Base-by-base conservation (phyloP, 2,113 vertebrate species). In the Mixornis gularis region DNA sequence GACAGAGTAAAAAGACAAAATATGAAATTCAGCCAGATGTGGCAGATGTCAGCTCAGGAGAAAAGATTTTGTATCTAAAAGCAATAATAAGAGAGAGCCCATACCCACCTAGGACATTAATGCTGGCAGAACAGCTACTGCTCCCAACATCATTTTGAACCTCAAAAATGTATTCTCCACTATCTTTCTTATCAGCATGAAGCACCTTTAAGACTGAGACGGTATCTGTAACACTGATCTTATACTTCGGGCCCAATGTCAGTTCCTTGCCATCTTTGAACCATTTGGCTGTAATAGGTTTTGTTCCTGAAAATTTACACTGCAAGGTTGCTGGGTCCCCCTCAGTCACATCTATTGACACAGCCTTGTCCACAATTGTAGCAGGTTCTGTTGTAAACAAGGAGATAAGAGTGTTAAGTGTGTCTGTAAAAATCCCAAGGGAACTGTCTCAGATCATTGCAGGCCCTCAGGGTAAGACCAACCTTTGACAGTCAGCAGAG, bases 261-360 rank as follows among this genome's bases (percentile, higher is more conserved):
- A 99, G 94, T 95, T 99, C 98, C 73, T 98, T 98, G 65, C 98
- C 98, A 53, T 97, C 98, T 97, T 98, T 99, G 63, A 98, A 97
- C 99, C 99, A 99, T 89, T 96, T 98, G 83, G 97, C 98, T 94
- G 97, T 98, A 76, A 99, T 98, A 18, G 98, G 97, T 95, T 98
- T 99, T 10, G 99, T 99, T 96, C 99, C 99, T 9, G 98, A 98
- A 98, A 99, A 99, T 96, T 98, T 98, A 96, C 98, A 99, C 92
- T 99, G 99, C 94, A 99, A 96, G 22, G 98, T 99, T 90, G 98
- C 99, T 72, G 99, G 99, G 95, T 99, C 99, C 68, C 99, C 99
- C 93, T 98, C 98, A 64, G 99, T 99, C 89, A 99, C 99, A 97
- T 99, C 99, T 96, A 99, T 98, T 41, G 99, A 99, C 90, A 98